Evolutionary conservation across 2,797 vertebrate species (phyloP), one percentile per base, ranked within the genome.

Genomic region (Liasis olivaceus): DNA sequence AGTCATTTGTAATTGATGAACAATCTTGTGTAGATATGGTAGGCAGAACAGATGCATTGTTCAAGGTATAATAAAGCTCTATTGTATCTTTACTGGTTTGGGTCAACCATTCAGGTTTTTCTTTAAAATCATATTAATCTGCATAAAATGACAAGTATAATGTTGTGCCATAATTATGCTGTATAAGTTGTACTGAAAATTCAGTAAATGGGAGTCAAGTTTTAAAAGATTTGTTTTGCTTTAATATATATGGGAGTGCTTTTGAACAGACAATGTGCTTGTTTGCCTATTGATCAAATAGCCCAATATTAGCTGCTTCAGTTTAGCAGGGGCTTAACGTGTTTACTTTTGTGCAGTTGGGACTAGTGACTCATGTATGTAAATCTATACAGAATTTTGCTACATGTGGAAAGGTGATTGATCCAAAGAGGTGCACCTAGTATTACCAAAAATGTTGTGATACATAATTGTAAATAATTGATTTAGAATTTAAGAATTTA

Each of bases 61-160:
- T 64, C 31, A 89, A 42, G 89, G 42, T 26, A 85, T 87, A 72
- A 64, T 2, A 54, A 87, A 56, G 24, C 42, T 2, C 8, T 0
- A 1, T 88, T 93, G 88, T 87, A 86, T 3, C 3, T 56, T 24
- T 36, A 88, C 89, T 89, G 51, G 0, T 9, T 91, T 96, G 94
- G 60, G 47, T 93, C 69, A 84, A 2, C 8, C 20, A 9, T 24
- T 94, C 66, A 64, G 88, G 24, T 56, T 54, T 93, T 91, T 87
- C 22, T 59, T 89, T 66, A 28, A 64, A 69, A 63, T 4, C 4
- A 5, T 91, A 91, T 85, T 90, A 84, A 36, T 90, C 11, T 56
- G 0, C 1, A 1, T 89, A 56, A 58, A 59, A 56, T 28, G 24
- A 62, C n/a, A 91, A 85, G 20, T 2, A 7, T 85, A 36, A 47